These are phyloP conservation scores for Synanthedon myopaeformis DNA, from an alignment of 2,888 invertebrate genomes.

Conservation along the genomic window DNA sequence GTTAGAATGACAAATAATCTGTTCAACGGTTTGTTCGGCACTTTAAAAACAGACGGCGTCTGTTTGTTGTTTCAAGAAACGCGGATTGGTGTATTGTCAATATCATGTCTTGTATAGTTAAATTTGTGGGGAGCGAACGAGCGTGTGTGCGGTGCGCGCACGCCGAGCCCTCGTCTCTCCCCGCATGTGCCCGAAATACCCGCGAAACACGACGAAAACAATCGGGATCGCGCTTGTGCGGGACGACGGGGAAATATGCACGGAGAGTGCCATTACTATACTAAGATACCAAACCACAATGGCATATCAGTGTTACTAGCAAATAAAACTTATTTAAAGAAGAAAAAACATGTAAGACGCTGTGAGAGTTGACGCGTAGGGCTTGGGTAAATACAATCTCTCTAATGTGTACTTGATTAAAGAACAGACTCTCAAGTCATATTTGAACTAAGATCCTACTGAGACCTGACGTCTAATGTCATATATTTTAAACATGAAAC, in stretches of 20 bases:
- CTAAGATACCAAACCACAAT: conserved; percentile 6
- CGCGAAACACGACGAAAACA: conserved; percentile 68
- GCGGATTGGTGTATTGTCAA: conserved; percentile 12
- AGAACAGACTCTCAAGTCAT: too few relatives aligned
- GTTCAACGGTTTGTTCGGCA: too few relatives aligned
- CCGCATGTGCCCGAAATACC: conserved; percentile 57
- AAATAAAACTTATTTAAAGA: background rate
- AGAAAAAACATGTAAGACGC: background rate
- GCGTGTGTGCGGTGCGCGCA: conserved; percentile 44
- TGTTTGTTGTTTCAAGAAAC: too few relatives aligned
- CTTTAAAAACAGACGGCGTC: too few relatives aligned
- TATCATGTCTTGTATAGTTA: conserved; percentile 37
- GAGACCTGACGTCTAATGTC: too few relatives aligned
- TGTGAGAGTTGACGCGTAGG: too few relatives aligned
- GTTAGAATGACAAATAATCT: too few relatives aligned
- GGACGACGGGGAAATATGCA: conserved; percentile 58
- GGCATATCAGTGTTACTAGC: conserved; percentile 13
- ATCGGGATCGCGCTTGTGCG: conserved; percentile 55
- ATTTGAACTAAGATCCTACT: too few relatives aligned
- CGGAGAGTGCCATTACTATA: conserved; percentile 16
- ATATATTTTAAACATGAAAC: too few relatives aligned
- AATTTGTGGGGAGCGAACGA: conserved; percentile 37
- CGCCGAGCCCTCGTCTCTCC: conserved; percentile 25
- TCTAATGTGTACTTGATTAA: too few relatives aligned
- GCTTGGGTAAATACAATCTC: too few relatives aligned